phyloP scores from a whole-genome alignment of 92 coral and sea anemone species.

The Blastomussa wellsi region DNA sequence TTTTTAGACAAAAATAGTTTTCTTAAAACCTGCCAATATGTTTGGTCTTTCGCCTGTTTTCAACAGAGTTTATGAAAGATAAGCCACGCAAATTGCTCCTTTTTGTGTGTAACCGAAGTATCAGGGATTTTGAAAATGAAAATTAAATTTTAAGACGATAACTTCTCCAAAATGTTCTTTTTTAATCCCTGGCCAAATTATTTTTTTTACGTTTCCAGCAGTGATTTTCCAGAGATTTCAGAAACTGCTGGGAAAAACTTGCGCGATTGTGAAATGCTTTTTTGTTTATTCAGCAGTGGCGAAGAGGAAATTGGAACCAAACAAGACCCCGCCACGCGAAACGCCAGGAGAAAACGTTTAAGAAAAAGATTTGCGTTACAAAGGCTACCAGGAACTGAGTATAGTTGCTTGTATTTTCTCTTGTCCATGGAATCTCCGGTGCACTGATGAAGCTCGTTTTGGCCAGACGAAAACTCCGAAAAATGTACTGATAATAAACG shows the following conservation, averaged over 20 bases:
- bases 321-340: not conserved
- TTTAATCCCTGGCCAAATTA: not conserved
- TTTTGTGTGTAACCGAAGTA: not conserved
- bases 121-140: not conserved
- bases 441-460: not conserved
- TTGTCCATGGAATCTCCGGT: not conserved
- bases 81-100: not conserved
- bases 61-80: not conserved
- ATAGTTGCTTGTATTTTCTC: not conserved
- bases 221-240: conserved; percentile 1
- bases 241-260: not conserved
- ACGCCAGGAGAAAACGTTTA: not conserved
- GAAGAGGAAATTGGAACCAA: conserved; percentile 10
- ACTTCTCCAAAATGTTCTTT: not conserved
- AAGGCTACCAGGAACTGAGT: not conserved
- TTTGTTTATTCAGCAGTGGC: not conserved
- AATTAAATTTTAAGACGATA: not conserved
- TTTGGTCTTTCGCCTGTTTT: not conserved
- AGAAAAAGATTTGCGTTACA: not conserved
- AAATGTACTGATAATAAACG: not conserved
- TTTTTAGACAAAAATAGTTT: not conserved
- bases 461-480: not conserved
- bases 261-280: not conserved
- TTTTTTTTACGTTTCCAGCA: not conserved
- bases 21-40: not conserved